Percentiles rank a stretch among this genome's conserved stretches.
Evolutionary conservation across 1,140 invertebrate genomes (phyloP).

Genomic region (Brachionus angularis): DNA sequence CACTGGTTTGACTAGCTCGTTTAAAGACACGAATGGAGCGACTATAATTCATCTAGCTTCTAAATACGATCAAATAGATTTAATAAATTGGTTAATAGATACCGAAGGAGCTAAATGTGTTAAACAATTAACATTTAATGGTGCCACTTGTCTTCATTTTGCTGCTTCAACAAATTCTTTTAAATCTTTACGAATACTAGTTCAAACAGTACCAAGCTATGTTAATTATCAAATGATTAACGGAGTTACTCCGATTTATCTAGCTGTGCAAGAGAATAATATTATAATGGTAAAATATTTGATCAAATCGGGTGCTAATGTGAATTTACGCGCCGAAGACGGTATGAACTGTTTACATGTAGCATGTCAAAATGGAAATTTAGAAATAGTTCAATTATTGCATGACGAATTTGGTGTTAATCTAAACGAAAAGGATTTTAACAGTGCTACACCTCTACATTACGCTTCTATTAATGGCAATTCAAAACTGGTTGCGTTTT

Average conservation of each 20-base stretch:
- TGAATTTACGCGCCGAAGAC: neutral
- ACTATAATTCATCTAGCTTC: neutral
- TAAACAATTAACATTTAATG: slow-evolving; percentile 3
- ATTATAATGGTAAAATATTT: slow-evolving; percentile 5
- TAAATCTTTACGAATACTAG: neutral
- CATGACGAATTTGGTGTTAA: neutral
- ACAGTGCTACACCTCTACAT: slow-evolving; percentile 55
- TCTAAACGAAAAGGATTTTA: slow-evolving; percentile 7
- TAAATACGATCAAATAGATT: slow-evolving; percentile 11
- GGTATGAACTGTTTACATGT: slow-evolving; percentile 11
- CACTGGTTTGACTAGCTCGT: neutral
- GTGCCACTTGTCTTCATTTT: slow-evolving; percentile 28
- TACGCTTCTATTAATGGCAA: slow-evolving; percentile 57
- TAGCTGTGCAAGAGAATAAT: slow-evolving; percentile 10
- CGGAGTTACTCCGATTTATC: slow-evolving; percentile 11
- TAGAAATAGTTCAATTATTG: slow-evolving; percentile 6
- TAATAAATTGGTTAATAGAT: slow-evolving; percentile 13
- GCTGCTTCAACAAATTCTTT: neutral
- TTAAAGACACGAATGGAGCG: slow-evolving; percentile 1
- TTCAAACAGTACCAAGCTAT: neutral
- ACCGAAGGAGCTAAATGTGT: slow-evolving; percentile 11
- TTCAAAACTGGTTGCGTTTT: slow-evolving; percentile 45
- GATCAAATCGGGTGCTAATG: neutral
- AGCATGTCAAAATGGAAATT: slow-evolving; percentile 18
- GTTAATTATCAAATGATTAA: slow-evolving; percentile 25